Base-by-base conservation (phyloP, 2,113 vertebrate genomes). In the Peromyscus polionotus region DNA sequence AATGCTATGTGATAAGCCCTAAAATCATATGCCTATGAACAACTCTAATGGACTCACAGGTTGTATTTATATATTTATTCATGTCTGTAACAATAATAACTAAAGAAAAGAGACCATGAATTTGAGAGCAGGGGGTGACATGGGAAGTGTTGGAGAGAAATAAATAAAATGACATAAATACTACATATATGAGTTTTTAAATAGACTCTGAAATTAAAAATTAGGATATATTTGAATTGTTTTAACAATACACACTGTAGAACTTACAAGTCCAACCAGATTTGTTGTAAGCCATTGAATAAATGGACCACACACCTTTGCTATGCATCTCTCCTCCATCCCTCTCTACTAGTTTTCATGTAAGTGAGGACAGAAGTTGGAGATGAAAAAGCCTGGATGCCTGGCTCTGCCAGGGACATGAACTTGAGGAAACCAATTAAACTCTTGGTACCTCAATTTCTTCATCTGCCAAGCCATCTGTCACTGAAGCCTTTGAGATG, bases 191-290 rank as follows among this genome's bases (percentile, higher is more conserved):
- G 10, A 42, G n/a, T 26, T 28, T 61, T 61, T 39, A 9, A 59
- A 83, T 61, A 83, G n/a, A 83, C 14, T 48, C n/a, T 88, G 80
- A 85, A 76, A 88, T 51, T 72, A 28, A 39, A 93, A 63, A 70
- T 83, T 93, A 39, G n/a, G 75, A 81, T 77, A 88, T 42, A 54
- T 68, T 95, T 95, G 68, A 59, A 33, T 76, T 81, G 73, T 73
- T 88, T 83, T 63, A 91, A 81, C 51, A 90, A 16, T n/a, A 68
- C 88, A 7, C 39, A 72, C 26, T 88, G 24, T 89, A 61, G 7
- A 88, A 72, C 63, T 16, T 36, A 95, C 36, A 91, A 63, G 75
- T 88, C 24, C 63, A 92, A 72, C 89, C 26, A 24, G 28, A 14
- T 28, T 80, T 80, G n/a, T 57, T 90, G 48, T 36, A 12, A 79